A percentile compares a stretch with the other conserved stretches of the same genome.
Evolutionary conservation across 2,888 invertebrate genomes (phyloP).

Genomic region (Trichogramma evanescens): DNA sequence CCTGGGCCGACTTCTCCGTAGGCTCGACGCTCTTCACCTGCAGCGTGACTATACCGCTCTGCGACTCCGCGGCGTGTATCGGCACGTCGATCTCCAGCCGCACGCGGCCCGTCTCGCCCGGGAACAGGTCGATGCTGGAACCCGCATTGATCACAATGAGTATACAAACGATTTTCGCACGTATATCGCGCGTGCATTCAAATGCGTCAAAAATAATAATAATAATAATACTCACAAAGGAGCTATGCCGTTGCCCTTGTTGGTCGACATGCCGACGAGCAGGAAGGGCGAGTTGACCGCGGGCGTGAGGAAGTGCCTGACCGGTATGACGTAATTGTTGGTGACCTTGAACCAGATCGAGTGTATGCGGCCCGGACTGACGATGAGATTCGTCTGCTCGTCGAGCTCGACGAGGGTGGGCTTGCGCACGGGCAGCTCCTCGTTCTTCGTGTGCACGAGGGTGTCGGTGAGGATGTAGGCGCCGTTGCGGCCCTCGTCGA

Average conservation of each 20-base stretch:
- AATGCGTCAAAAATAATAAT: not conserved
- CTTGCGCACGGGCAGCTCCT: slow-evolving; percentile 21
- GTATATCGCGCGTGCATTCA: no score
- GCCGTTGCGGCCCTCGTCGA: slow-evolving; percentile 20
- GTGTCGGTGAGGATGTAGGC: no score
- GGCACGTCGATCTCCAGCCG: slow-evolving; percentile 31
- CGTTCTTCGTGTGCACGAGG: not conserved
- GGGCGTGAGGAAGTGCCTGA: slow-evolving; percentile 55
- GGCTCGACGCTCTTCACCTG: slow-evolving; percentile 28
- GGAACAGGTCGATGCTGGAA: slow-evolving; percentile 23
- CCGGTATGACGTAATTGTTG: slow-evolving; percentile 57
- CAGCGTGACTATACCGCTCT: slow-evolving; percentile 33
- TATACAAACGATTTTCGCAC: not conserved
- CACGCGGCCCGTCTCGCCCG: slow-evolving; percentile 31
- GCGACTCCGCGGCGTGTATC: not conserved
- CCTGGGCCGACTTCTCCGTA: slow-evolving; percentile 34
- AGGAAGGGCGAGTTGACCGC: slow-evolving; percentile 52
- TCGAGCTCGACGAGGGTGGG: slow-evolving; percentile 34
- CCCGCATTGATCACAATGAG: not conserved
- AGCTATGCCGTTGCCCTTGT: slow-evolving; percentile 44
- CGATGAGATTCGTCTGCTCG: slow-evolving; percentile 33
- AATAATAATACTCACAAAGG: slow-evolving; percentile 1
- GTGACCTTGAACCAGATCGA: slow-evolving; percentile 65
- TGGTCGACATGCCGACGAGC: slow-evolving; percentile 49
- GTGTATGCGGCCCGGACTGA: slow-evolving; percentile 30